Conservation (phyloP, 2,113 vertebrate species). For the Solea senegalensis region DNA sequence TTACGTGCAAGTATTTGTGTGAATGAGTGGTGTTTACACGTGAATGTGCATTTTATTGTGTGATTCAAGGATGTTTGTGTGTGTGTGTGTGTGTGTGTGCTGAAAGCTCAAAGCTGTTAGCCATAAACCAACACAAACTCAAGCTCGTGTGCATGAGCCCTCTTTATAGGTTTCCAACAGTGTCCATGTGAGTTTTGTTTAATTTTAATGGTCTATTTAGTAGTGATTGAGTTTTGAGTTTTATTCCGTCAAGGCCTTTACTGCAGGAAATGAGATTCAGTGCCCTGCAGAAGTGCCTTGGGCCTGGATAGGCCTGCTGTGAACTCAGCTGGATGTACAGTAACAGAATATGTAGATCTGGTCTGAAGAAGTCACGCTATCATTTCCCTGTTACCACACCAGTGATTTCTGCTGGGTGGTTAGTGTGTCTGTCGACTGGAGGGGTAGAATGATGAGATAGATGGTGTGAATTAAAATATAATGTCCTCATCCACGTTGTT, state of each 20-base stretch:
- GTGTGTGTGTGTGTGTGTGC: background rate
- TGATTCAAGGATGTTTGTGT: background rate
- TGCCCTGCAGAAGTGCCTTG: conserved; percentile 15
- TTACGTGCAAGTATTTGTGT: background rate
- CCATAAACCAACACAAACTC: no score
- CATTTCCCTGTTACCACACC: conserved; percentile 13
- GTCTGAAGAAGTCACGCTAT: conserved; percentile 17
- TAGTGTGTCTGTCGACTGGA: background rate
- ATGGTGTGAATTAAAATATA: background rate
- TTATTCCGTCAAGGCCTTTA: conserved; percentile 17
- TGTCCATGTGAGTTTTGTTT: background rate
- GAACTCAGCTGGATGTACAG: conserved; percentile 14
- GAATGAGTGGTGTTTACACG: background rate
- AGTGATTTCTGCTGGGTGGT: conserved; percentile 25
- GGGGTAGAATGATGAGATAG: background rate
- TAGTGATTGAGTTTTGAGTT: background rate
- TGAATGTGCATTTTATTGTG: conserved; percentile 7
- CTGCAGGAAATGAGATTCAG: conserved; percentile 10
- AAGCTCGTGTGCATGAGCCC: no score
- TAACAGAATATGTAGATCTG: no score
- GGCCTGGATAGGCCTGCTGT: background rate
- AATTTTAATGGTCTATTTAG: conserved; percentile 12
- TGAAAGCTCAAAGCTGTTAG: background rate
- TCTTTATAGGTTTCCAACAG: background rate
- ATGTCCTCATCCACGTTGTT: background rate